phyloP scores from a whole-genome alignment of 1,140 invertebrate genomes.

The Uloborus diversus region DNA sequence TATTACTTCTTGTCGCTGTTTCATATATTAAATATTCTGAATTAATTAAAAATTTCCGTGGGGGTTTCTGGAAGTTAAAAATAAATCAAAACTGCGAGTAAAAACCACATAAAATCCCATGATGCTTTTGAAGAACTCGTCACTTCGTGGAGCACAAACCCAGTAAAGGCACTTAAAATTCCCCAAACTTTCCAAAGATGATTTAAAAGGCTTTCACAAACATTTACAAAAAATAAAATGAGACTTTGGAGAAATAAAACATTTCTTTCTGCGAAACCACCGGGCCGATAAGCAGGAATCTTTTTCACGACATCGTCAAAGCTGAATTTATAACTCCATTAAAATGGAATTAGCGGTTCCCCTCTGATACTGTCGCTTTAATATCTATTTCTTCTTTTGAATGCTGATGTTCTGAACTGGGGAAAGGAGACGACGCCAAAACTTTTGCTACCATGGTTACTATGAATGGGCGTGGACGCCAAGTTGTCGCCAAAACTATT shows the following conservation, averaged over 20 bases:
- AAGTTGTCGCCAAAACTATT: too few species aligned
- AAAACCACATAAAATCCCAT: too few species aligned
- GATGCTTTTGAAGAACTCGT: too few species aligned
- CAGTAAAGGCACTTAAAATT: conserved; percentile 19
- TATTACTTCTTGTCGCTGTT: too few species aligned
- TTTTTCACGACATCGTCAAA: conserved; percentile 53
- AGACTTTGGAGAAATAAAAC: conserved; percentile 10
- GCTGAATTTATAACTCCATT: conserved; percentile 55
- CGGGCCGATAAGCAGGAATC: conserved; percentile 46
- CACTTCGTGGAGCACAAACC: too few species aligned
- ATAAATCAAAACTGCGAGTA: too few species aligned
- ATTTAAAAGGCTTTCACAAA: conserved; percentile 35
- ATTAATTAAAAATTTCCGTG: too few species aligned
- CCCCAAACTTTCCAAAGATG: conserved; percentile 35
- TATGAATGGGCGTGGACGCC: too few species aligned
- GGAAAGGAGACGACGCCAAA: too few species aligned
- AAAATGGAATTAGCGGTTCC: conserved; percentile 47
- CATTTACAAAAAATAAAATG: conserved; percentile 39
- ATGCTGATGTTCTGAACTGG: conserved; percentile 44
- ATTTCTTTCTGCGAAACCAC: conserved; percentile 3
- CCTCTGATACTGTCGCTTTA: conserved; percentile 37
- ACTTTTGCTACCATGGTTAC: too few species aligned
- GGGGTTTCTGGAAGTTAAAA: too few species aligned
- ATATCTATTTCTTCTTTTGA: conserved; percentile 48
- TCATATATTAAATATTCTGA: too few species aligned